phyloP scores from a whole-genome alignment of 1,140 invertebrate species.

The Littorina saxatilis region DNA sequence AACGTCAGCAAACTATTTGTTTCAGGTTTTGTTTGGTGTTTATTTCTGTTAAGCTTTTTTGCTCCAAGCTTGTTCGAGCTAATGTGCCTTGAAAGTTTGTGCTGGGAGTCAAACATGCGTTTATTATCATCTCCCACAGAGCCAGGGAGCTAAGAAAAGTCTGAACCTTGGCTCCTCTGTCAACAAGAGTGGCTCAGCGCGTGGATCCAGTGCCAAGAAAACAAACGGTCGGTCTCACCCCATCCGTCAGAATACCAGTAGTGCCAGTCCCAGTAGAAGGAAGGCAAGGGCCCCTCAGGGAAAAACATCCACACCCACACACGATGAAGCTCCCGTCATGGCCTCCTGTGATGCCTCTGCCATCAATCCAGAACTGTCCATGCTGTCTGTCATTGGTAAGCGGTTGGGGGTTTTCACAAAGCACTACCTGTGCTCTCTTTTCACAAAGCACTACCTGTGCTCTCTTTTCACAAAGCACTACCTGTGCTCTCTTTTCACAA shows the following conservation, averaged over 20 bases:
- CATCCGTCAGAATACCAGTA: not conserved
- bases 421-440: too few species aligned
- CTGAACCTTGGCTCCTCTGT: not conserved
- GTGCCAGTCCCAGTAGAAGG: not conserved
- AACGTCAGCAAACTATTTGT: too few species aligned
- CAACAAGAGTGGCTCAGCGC: not conserved
- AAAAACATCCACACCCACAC: constrained; percentile 62
- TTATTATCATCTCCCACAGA: not conserved
- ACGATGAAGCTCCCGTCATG: constrained; percentile 48
- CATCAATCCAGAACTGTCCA: constrained; percentile 56
- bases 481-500: too few species aligned
- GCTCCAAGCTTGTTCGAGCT: too few species aligned
- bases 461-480: too few species aligned
- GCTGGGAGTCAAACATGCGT: too few species aligned
- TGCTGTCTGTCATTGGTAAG: constrained; percentile 44
- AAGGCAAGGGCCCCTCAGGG: not conserved
- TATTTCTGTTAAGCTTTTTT: too few species aligned
- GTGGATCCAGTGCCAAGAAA: not conserved
- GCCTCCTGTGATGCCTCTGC: constrained; percentile 61
- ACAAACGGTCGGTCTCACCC: not conserved
- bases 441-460: too few species aligned
- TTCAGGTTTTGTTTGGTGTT: too few species aligned
- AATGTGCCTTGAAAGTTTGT: too few species aligned
- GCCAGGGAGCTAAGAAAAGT: not conserved
- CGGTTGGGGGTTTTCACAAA: too few species aligned